Percentiles rank a stretch among this genome's conserved stretches.
These are phyloP conservation scores for Cardiocondyla obscurior DNA, from an alignment of 1,140 invertebrate genomes.

Conservation along the genomic window DNA sequence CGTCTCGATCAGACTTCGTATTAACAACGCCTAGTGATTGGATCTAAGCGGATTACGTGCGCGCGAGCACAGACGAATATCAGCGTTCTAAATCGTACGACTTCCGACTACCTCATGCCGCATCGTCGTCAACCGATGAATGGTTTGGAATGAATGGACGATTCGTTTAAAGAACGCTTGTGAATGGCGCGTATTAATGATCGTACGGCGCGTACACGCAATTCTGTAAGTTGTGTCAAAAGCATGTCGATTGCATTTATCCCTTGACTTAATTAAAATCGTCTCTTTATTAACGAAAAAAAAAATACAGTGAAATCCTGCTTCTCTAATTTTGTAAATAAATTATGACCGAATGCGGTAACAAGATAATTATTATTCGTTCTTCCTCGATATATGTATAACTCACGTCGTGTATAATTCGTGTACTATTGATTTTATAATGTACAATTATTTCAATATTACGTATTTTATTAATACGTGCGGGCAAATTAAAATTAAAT, in stretches of 20 bases:
- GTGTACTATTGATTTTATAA: too few relatives aligned
- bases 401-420: too few relatives aligned
- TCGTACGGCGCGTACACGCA: conserved; percentile 1
- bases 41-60: conserved; percentile 41
- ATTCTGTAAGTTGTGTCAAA: not conserved
- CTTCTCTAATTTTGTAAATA: not conserved
- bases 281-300: too few relatives aligned
- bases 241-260: not conserved
- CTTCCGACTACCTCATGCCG: conserved; percentile 41
- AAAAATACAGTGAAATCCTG: too few relatives aligned
- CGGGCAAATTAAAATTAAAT: conserved; percentile 22
- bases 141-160: conserved; percentile 47
- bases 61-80: conserved; percentile 55
- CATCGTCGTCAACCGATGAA: conserved; percentile 31
- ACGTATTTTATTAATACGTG: not conserved
- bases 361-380: not conserved
- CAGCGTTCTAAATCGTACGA: conserved; percentile 47
- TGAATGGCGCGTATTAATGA: conserved; percentile 34
- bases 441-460: not conserved
- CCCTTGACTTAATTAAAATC: not conserved
- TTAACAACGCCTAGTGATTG: conserved; percentile 16
- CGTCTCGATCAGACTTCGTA: conserved; percentile 12
- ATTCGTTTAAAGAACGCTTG: conserved; percentile 45
- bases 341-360: not conserved
- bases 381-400: not conserved